Evolutionary conservation across 2,113 vertebrate genomes (phyloP).

Genomic region (Tichodroma muraria): DNA sequence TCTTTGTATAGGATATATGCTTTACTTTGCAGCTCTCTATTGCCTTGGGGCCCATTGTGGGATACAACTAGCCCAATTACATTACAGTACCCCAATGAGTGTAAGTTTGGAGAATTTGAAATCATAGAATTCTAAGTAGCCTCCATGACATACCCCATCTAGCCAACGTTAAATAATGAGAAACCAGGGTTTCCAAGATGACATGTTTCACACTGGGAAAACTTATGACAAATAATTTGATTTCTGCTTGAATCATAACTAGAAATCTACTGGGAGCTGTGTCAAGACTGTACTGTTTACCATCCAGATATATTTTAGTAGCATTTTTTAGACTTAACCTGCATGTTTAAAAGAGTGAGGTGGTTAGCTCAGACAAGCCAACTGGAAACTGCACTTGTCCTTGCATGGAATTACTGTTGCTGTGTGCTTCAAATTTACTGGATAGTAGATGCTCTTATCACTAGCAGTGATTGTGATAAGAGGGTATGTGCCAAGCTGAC

Average conservation of each 20-base stretch:
- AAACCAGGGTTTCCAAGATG: not conserved
- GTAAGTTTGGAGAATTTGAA: not conserved
- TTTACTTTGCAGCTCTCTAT: not conserved
- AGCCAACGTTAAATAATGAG: not conserved
- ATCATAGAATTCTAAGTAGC: not conserved
- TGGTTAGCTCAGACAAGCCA: not conserved
- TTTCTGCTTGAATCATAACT: slow-evolving; percentile 6
- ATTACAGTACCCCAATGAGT: not conserved
- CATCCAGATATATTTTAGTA: not conserved
- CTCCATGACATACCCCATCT: not conserved
- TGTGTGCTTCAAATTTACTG: slow-evolving; percentile 7
- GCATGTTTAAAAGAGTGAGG: slow-evolving; percentile 3
- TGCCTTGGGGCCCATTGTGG: not conserved
- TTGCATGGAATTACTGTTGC: slow-evolving; percentile 48
- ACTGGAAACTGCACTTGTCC: not conserved
- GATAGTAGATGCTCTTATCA: not conserved
- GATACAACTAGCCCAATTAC: not conserved
- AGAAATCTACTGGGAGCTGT: not conserved
- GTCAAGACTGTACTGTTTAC: not conserved
- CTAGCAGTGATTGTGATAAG: not conserved
- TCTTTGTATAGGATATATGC: not conserved
- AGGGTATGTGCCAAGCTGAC: slow-evolving; percentile 29
- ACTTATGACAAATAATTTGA: not conserved
- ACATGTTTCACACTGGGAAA: slow-evolving; percentile 13
- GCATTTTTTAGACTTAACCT: not conserved